Conservation (phyloP, 2,797 vertebrate species). For the Iguana delicatissima region DNA sequence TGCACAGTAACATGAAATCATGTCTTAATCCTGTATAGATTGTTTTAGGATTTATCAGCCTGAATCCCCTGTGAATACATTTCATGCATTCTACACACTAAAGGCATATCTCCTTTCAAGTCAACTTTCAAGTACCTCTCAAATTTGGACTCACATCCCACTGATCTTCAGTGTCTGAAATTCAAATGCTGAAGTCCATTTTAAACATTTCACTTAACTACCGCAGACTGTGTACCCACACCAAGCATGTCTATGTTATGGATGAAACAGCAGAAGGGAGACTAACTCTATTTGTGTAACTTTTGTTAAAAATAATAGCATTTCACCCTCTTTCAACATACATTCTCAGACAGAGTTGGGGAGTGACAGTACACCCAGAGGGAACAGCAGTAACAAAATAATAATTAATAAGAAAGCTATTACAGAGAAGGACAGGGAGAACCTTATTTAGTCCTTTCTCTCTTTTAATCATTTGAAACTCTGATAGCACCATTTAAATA, state of each 20-base stretch:
- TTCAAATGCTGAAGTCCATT: neutral
- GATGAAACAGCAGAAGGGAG: no score
- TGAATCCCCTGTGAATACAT: neutral
- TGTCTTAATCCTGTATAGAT: neutral
- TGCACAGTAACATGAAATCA: neutral
- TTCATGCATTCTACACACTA: neutral
- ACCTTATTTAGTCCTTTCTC: neutral
- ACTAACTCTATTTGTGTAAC: neutral
- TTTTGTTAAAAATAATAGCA: neutral
- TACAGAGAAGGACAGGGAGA: neutral
- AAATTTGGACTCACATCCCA: neutral
- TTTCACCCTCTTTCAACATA: neutral
- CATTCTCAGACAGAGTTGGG: neutral
- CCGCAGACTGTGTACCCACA: neutral
- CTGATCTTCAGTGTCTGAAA: neutral
- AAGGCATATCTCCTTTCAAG: neutral
- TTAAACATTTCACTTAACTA: neutral
- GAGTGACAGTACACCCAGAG: neutral
- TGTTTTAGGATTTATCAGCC: neutral
- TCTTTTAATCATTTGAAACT: neutral
- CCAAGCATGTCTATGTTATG: neutral
- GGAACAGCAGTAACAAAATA: neutral
- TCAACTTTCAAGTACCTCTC: neutral
- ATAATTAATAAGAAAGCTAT: neutral
- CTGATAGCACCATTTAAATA: neutral